phyloP scores from a whole-genome alignment of 2,797 vertebrate genomes.

The Lycodopsis pacificus region DNA sequence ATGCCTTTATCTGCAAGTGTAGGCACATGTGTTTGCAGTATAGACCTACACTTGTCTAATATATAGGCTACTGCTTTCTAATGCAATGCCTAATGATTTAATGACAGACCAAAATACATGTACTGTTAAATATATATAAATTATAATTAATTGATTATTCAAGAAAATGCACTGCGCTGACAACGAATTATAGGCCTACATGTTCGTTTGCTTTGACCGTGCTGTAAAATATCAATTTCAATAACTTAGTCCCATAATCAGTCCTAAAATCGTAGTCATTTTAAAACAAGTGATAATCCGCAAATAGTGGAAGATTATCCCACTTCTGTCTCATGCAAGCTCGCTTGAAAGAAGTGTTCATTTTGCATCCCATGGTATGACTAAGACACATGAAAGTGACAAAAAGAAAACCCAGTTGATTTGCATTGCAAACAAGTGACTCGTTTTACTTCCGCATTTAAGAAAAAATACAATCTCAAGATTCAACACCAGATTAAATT shows the following conservation, averaged over 20 bases:
- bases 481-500: slow-evolving; percentile 52
- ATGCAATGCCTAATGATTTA: slow-evolving; percentile 7
- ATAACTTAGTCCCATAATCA: slow-evolving; percentile 24
- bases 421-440: slow-evolving; percentile 61
- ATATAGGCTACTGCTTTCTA: not conserved
- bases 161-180: slow-evolving; percentile 35
- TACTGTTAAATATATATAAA: not conserved
- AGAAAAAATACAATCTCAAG: slow-evolving; percentile 52
- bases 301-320: not conserved
- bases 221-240: slow-evolving; percentile 29
- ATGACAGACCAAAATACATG: slow-evolving; percentile 12
- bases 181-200: slow-evolving; percentile 36
- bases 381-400: slow-evolving; percentile 49
- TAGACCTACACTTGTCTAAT: not conserved
- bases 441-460: slow-evolving; percentile 28
- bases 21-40: slow-evolving; percentile 31
- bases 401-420: slow-evolving; percentile 38
- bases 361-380: slow-evolving; percentile 12
- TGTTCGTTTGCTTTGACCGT: slow-evolving; percentile 15
- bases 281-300: slow-evolving; percentile 30
- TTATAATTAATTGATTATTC: slow-evolving; percentile 11
- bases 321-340: slow-evolving; percentile 37
- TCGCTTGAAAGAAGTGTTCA: not conserved
- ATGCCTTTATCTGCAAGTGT: slow-evolving; percentile 15
- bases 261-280: slow-evolving; percentile 29